Evolutionary conservation across 2,797 vertebrate species (phyloP).

Genomic region (Margarornis squamiger): DNA sequence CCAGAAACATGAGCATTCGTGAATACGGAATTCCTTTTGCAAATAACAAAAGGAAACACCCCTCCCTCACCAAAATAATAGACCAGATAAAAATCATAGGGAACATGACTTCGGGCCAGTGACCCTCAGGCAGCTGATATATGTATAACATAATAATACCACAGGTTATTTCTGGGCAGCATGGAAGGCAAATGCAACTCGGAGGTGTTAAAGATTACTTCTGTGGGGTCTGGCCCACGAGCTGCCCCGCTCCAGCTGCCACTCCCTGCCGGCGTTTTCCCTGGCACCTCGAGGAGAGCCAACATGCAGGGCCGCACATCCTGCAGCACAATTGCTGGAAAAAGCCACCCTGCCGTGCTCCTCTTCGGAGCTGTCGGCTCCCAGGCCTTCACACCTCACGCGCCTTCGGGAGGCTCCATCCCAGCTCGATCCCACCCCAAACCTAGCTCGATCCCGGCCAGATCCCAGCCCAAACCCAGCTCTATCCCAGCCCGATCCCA

Average conservation of each 20-base stretch:
- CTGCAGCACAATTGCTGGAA: conserved; percentile 23
- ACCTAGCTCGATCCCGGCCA: too few species aligned
- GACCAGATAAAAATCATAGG: background rate
- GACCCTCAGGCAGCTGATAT: background rate
- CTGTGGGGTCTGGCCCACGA: fast-evolving
- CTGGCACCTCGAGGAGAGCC: background rate
- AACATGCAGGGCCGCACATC: background rate
- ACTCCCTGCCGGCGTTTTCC: fast-evolving
- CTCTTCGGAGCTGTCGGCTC: background rate
- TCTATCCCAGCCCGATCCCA: too few species aligned
- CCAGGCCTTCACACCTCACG: background rate
- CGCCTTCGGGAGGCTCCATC: too few species aligned
- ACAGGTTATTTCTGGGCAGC: fast-evolving
- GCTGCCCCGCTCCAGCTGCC: fast-evolving
- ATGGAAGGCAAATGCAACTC: fast-evolving
- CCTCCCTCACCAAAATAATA: background rate
- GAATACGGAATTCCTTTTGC: background rate
- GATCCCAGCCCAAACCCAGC: too few species aligned
- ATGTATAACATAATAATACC: background rate
- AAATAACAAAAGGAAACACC: background rate
- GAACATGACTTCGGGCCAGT: background rate
- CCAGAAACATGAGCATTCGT: background rate
- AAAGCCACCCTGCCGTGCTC: background rate
- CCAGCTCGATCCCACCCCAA: too few species aligned
- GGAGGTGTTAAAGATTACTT: background rate